Evolutionary conservation across 2,113 vertebrate genomes (phyloP), one percentile per base, ranked within the genome.

Genomic region (Vanacampus margaritifer): DNA sequence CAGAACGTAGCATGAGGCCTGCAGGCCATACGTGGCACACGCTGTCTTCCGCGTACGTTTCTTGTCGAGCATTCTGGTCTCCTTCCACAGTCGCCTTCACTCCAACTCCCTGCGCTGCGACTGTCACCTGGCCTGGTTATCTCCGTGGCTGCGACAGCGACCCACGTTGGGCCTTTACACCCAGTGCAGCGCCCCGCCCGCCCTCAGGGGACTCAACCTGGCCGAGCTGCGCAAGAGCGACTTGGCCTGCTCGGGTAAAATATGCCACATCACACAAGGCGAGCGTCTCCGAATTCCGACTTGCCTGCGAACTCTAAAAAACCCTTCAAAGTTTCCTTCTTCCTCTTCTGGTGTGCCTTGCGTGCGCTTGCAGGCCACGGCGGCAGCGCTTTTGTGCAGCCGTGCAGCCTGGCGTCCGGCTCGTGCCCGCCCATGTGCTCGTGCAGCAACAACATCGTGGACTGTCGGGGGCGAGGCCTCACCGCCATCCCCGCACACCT

Each of bases 371-470:
- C 83, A 98, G 96, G 94, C 67, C 92, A 95, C 78, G 81, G 80
- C 0, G 94, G 94, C 75, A 80, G 86, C 0, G 77, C 91, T 7
- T 94, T 78, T 0, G 79, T 86, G 2, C 93, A 94, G 73, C 86
- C 94, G 24, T 98, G 96, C 84, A 95, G 92, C 79, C 89, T 97
- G 72, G 94, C 93, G n/a, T 94, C 94, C 0, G 95, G 96, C 46
- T 96, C 95, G 81, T 98, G 96, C 78, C 97, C 97, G 0, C 93
- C 96, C 12, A 94, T 95, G 93, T 98, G 97, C 32, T 73, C 93
- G 62, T 98, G 97, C 87, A 96, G 92, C 89, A 98, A 95, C 0
- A 94, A 95, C 84, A 97, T 98, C 0, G 95, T 98, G 88, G 96
- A 98, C 85, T 98, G 96, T 71, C 90, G 97, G 1, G 96, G 96